Evolutionary conservation across 2,888 invertebrate species (phyloP).

Genomic region (Megaustenia siamemsis): DNA sequence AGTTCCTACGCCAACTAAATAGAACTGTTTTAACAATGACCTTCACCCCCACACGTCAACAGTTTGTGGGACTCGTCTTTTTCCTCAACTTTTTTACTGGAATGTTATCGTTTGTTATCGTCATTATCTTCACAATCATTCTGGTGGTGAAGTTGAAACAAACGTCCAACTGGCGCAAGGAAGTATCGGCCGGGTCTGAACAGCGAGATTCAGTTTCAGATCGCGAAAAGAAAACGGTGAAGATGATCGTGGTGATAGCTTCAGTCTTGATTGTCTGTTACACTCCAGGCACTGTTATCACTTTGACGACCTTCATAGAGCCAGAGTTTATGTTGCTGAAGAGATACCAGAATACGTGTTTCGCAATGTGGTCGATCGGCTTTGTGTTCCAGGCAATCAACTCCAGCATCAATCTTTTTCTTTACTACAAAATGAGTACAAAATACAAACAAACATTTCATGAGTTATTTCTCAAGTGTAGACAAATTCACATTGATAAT

Average conservation of each 20-base stretch:
- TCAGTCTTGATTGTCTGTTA: too few relatives aligned
- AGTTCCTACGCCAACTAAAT: not conserved
- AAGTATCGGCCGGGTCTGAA: not conserved
- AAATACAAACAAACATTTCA: slow-evolving; percentile 29
- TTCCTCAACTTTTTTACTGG: not conserved
- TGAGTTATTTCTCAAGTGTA: not conserved
- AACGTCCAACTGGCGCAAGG: not conserved
- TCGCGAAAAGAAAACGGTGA: not conserved
- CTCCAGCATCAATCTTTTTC: slow-evolving; percentile 38
- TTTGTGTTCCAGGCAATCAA: slow-evolving; percentile 33
- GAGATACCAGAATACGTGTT: not conserved
- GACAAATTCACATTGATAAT: too few relatives aligned
- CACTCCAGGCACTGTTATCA: too few relatives aligned
- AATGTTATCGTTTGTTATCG: not conserved
- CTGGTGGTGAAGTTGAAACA: not conserved
- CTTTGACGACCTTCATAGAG: slow-evolving; percentile 15
- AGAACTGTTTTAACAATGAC: not conserved
- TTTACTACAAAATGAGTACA: slow-evolving; percentile 39
- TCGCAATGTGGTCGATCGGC: slow-evolving; percentile 10
- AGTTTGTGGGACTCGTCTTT: not conserved
- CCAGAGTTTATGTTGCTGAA: slow-evolving; percentile 36
- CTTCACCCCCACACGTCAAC: not conserved
- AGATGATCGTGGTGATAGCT: not conserved
- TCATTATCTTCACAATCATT: not conserved
- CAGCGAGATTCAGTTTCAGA: not conserved